Conservation (phyloP, 2,113 vertebrate species). For the Gracilinanus agilis region DNA sequence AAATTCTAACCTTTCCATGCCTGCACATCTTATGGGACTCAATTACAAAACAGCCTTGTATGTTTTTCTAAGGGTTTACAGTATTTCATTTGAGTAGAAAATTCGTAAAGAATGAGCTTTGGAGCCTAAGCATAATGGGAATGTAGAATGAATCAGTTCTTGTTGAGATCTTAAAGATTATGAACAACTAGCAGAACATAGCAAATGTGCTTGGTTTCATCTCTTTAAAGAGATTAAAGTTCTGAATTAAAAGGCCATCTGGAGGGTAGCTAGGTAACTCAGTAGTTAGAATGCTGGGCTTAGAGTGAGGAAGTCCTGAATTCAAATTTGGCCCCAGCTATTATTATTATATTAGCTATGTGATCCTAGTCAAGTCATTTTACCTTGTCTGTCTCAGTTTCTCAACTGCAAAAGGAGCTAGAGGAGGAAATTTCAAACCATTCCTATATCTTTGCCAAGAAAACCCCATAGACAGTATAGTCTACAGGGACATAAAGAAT, state of each 20-base stretch:
- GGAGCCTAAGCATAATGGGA: conserved; percentile 47
- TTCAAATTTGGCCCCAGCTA: background rate
- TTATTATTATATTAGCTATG: background rate
- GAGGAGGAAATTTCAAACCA: background rate
- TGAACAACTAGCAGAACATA: conserved; percentile 73
- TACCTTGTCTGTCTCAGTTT: background rate
- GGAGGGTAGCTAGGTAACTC: background rate
- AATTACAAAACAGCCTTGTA: background rate
- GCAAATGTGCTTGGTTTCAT: conserved; percentile 61
- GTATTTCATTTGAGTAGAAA: conserved; percentile 79
- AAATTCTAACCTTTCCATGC: background rate
- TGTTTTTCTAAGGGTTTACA: conserved; percentile 81
- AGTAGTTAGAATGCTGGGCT: background rate
- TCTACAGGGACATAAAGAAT: background rate
- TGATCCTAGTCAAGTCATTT: background rate
- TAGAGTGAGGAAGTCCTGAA: background rate
- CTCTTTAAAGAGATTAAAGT: conserved; percentile 29
- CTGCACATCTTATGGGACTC: background rate
- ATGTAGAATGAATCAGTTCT: conserved; percentile 77
- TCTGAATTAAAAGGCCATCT: conserved; percentile 47
- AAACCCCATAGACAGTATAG: background rate
- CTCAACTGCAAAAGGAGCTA: background rate
- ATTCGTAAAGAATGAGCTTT: conserved; percentile 71
- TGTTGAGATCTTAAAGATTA: conserved; percentile 89
- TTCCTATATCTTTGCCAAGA: background rate